Evolutionary conservation across 2,113 vertebrate genomes (phyloP).

Genomic region (Tachysurus fulvidraco): DNA sequence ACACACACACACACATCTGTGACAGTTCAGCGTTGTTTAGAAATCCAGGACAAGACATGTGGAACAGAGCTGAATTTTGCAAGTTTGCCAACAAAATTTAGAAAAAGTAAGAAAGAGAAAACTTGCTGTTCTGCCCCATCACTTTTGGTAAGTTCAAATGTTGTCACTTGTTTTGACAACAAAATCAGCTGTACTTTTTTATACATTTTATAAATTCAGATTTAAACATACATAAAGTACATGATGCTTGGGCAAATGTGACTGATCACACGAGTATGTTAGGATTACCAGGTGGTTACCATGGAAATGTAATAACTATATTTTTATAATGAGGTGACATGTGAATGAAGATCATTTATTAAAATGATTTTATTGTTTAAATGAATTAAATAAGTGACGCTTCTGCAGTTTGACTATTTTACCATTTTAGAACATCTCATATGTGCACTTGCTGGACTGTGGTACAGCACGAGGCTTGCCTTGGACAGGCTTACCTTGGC

Average conservation of each 20-base stretch:
- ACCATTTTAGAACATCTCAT: background rate
- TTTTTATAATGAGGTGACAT: background rate
- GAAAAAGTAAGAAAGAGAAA: background rate
- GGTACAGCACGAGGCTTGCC: background rate
- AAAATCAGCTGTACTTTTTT: no score
- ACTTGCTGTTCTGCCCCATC: background rate
- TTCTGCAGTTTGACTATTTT: background rate
- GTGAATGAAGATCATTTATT: background rate
- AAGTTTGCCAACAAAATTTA: background rate
- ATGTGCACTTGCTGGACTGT: no score
- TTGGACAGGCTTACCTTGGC: background rate
- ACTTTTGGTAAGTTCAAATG: background rate
- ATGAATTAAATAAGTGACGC: background rate
- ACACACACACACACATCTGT: background rate
- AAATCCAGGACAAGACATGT: background rate
- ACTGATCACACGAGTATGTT: background rate
- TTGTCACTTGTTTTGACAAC: background rate
- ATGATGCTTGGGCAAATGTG: background rate
- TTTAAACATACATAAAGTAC: background rate
- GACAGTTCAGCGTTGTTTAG: background rate
- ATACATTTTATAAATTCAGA: no score
- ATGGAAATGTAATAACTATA: background rate
- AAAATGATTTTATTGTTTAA: background rate
- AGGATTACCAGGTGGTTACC: background rate
- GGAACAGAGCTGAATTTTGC: background rate